phyloP scores from a whole-genome alignment of 2,888 invertebrate genomes.

The Pristionchus arcanus region DNA sequence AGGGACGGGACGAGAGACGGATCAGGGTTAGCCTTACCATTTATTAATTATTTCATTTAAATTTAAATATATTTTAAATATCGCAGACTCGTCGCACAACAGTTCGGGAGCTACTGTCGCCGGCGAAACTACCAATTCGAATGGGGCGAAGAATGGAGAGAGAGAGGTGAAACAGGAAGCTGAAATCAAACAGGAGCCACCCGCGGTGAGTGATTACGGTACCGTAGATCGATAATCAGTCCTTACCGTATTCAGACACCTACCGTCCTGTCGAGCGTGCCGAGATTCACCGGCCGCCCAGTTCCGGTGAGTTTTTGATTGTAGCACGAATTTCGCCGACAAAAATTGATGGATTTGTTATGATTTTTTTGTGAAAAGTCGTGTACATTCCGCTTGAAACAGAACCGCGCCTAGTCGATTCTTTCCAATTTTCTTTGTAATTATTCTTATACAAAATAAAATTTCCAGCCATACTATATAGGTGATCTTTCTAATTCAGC shows the following conservation, averaged over 20 bases:
- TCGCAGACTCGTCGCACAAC: too few species aligned
- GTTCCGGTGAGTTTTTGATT: neutral
- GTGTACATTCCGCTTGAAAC: too few species aligned
- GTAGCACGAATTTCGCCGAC: neutral
- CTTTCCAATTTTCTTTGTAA: too few species aligned
- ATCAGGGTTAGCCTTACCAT: neutral
- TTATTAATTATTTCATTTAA: too few species aligned
- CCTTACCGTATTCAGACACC: neutral
- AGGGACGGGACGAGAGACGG: neutral
- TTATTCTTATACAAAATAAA: too few species aligned
- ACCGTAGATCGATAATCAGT: neutral
- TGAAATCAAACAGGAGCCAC: constrained; percentile 6
- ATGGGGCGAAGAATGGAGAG: too few species aligned
- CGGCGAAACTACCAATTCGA: neutral
- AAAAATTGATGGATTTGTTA: neutral
- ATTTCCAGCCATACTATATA: too few species aligned
- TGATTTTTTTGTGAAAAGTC: neutral
- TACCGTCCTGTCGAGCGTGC: neutral
- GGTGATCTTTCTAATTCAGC: too few species aligned
- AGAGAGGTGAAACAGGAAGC: neutral
- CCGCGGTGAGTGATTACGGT: neutral
- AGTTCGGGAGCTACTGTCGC: too few species aligned
- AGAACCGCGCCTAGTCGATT: too few species aligned
- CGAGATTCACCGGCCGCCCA: neutral
- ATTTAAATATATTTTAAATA: too few species aligned